Conservation (phyloP, 2,113 vertebrate genomes). For the Callipepla californica region DNA sequence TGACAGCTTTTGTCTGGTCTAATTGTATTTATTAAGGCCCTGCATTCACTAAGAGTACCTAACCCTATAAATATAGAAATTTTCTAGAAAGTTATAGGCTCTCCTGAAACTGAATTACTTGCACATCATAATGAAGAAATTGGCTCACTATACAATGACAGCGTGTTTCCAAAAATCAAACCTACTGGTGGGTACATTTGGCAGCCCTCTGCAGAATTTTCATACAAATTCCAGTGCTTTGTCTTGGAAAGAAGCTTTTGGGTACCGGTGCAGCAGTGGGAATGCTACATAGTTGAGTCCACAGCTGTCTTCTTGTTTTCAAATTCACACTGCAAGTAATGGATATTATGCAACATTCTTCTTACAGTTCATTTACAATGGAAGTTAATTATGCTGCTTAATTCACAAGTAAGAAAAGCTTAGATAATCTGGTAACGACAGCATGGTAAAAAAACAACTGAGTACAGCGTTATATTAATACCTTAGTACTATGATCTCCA, state of each 20-base stretch:
- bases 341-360: accelerated
- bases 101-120: neutral
- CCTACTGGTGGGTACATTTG: neutral
- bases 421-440: neutral
- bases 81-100: neutral
- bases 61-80: neutral
- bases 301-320: neutral
- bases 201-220: neutral
- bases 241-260: neutral
- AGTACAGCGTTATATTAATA: neutral
- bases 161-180: neutral
- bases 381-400: neutral
- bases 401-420: neutral
- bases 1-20: neutral
- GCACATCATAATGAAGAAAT: neutral
- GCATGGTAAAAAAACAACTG: neutral
- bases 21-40: neutral
- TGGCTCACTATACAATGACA: neutral
- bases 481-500: neutral
- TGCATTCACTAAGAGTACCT: neutral
- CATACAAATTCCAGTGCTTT: neutral
- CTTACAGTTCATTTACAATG: neutral
- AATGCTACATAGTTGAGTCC: neutral
- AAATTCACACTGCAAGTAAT: neutral
- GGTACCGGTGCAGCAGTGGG: neutral